Evolutionary conservation across 2,888 invertebrate species (phyloP), one percentile per base, ranked within the genome.

Genomic region (Drosophila recens): DNA sequence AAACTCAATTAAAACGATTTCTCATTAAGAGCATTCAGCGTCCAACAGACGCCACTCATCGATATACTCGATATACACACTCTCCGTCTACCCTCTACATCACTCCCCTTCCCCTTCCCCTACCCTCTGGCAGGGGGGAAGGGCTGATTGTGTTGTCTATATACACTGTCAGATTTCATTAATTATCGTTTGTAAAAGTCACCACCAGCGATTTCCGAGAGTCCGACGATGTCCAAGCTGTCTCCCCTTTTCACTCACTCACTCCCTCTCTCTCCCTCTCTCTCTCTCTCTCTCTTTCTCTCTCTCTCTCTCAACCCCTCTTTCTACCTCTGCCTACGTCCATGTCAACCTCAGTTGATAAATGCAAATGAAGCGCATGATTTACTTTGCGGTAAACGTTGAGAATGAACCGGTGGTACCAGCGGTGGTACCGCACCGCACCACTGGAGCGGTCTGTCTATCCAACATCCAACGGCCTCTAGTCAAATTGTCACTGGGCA

Each of bases 1-100:
- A 88, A 88, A 88, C 90, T 88, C 88, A 90, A 88, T 88, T 88
- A 88, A 88, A 90, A 87, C 80, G 90, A 85, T 84, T 88, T 90
- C 88, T 90, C 86, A 90, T 89, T 84, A 81, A 80, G 84, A 72
- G 73, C 72, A 81, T 79, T 80, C 84, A 86, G 63, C 63, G 80
- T 30, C 72, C 53, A 36, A 65, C 67, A 59, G 71, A 56, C 69
- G 77, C 73, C 76, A 79, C 87, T 80, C 86, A 86, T 82, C 84
- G 76, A 83, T 80, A 80, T 66, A 23, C 15, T 82, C 84, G 76
- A 83, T 80, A 80, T 66, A 23, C 15, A 13, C 30, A 4, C 43
- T 4, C 11, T 0, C 27, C n/a, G n/a, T n/a, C 10, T 11, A 0
- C 38, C n/a, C 42, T 10, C 27, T 10, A 23, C 23, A 4, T 8